phyloP scores from a whole-genome alignment of 2,113 vertebrate genomes.

The Malurus alboscapulatus region DNA sequence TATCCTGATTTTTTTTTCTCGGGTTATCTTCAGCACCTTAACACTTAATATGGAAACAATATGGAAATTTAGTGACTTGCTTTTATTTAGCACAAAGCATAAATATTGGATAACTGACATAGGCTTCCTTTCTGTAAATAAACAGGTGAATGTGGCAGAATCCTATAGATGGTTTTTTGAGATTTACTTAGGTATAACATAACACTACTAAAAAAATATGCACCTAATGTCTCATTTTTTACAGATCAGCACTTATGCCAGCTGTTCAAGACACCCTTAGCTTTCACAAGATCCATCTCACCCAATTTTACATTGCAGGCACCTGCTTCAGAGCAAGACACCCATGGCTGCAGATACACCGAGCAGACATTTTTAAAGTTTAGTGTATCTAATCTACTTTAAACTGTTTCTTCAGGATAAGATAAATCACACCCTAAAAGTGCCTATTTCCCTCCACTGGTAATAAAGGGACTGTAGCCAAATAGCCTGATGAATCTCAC shows the following conservation, averaged over 20 bases:
- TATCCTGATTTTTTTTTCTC: background rate
- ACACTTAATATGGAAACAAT: background rate
- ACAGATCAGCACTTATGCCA: background rate
- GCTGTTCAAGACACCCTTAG: background rate
- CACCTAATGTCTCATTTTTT: background rate
- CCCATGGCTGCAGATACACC: background rate
- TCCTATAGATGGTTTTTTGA: fast-evolving
- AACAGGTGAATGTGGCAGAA: background rate
- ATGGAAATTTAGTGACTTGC: background rate
- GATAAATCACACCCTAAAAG: background rate
- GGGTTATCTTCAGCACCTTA: background rate
- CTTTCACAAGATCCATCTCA: background rate
- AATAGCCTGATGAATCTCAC: background rate
- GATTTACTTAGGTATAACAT: background rate
- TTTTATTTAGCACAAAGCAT: background rate
- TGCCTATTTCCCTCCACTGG: background rate
- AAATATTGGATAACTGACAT: background rate
- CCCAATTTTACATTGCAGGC: background rate
- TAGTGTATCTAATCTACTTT: background rate
- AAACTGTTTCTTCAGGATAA: background rate
- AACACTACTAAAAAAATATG: background rate
- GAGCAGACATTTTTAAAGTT: background rate
- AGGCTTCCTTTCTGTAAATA: background rate
- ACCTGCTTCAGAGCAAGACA: background rate
- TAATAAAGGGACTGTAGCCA: background rate